A percentile compares a stretch with the other conserved stretches of the same genome.
Evolutionary conservation across 1,140 invertebrate species (phyloP).

Genomic region (Polypedilum vanderplanki): DNA sequence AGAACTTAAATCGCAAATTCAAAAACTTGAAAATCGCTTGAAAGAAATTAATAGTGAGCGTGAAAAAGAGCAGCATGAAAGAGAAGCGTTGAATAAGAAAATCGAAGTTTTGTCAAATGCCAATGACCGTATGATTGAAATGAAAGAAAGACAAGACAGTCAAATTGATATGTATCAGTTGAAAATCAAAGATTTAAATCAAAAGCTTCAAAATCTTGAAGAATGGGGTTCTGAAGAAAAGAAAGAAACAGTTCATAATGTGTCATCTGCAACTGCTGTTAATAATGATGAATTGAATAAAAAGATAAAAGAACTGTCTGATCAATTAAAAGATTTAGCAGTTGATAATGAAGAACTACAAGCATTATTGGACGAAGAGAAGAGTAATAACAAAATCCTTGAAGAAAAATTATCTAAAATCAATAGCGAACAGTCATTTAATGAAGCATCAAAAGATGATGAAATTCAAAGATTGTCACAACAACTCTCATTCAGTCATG

Average conservation of each 20-base stretch:
- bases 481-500: not conserved
- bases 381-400: constrained; percentile 37
- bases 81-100: constrained; percentile 57
- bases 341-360: constrained; percentile 67
- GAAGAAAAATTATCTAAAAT: constrained; percentile 38
- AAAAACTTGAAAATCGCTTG: constrained; percentile 55
- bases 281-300: constrained; percentile 30
- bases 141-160: constrained; percentile 70
- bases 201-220: constrained; percentile 54
- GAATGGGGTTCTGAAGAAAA: constrained; percentile 47
- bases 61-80: constrained; percentile 55
- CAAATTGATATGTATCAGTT: constrained; percentile 62
- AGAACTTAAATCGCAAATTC: constrained; percentile 61
- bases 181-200: constrained; percentile 56
- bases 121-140: constrained; percentile 68
- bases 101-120: constrained; percentile 66
- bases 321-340: constrained; percentile 54
- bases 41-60: constrained; percentile 51
- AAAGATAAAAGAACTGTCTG: constrained; percentile 32
- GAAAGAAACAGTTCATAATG: not conserved
- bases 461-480: constrained; percentile 21
- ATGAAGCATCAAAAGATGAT: not conserved
- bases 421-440: constrained; percentile 33
- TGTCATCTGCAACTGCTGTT: not conserved
- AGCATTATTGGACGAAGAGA: constrained; percentile 53